phyloP scores from a whole-genome alignment of 2,797 vertebrate species.

The Numenius phaeopus region DNA sequence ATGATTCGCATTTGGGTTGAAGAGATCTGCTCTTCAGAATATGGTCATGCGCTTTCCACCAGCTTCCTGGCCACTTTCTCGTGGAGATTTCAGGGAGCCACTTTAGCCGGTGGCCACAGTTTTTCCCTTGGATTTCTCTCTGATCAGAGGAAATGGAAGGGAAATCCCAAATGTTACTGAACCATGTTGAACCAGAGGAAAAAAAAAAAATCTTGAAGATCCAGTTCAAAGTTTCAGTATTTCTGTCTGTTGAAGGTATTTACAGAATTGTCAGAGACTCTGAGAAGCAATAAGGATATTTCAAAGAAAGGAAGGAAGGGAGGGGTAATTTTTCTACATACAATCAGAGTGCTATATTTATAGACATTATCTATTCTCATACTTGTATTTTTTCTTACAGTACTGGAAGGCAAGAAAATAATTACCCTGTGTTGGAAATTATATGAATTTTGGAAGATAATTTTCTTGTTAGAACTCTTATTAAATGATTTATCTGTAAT shows the following conservation, averaged over 20 bases:
- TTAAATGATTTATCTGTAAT: conserved; percentile 64
- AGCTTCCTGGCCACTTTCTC: neutral
- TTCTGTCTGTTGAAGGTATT: conserved; percentile 14
- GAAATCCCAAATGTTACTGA: neutral
- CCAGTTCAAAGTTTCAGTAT: neutral
- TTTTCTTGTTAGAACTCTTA: conserved; percentile 59
- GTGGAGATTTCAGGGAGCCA: neutral
- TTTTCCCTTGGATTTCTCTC: neutral
- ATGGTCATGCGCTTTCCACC: accelerated
- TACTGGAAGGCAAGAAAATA: conserved; percentile 57
- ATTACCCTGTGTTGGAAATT: conserved; percentile 38
- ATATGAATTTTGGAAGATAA: conserved; percentile 50
- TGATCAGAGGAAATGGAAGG: neutral
- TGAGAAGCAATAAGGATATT: conserved; percentile 27
- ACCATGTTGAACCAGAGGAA: accelerated
- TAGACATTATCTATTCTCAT: conserved; percentile 68
- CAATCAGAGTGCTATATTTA: conserved; percentile 56
- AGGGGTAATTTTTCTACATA: conserved; percentile 38
- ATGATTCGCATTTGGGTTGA: accelerated
- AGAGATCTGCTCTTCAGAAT: neutral
- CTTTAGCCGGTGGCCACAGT: neutral
- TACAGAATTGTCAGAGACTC: conserved; percentile 6
- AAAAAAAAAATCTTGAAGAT: neutral
- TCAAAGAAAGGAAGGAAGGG: neutral
- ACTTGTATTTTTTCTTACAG: conserved; percentile 51